A percentile compares a stretch with the other conserved stretches of the same genome.
Evolutionary conservation across 2,797 vertebrate genomes (phyloP).

Genomic region (Pseudochromis fuscus): DNA sequence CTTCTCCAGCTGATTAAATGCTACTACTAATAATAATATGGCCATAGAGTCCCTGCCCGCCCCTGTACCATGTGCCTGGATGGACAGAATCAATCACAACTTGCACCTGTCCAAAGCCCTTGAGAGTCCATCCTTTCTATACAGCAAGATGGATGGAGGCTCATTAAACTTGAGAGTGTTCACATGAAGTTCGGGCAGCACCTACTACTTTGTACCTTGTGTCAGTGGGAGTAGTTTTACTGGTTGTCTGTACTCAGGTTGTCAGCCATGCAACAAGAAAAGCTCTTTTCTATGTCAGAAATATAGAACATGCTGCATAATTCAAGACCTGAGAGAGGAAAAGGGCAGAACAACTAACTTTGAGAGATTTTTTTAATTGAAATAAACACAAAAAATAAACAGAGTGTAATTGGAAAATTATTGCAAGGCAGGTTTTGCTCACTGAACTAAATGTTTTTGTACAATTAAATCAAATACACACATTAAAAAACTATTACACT

Average conservation of each 20-base stretch:
- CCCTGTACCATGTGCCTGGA: constrained; percentile 34
- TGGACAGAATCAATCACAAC: constrained; percentile 66
- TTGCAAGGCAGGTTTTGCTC: neutral
- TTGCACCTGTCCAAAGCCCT: constrained; percentile 49
- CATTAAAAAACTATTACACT: constrained; percentile 10
- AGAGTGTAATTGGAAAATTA: constrained; percentile 12
- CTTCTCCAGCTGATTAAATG: constrained; percentile 76
- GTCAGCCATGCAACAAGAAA: constrained; percentile 32
- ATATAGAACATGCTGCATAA: constrained; percentile 46
- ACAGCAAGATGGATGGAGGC: constrained; percentile 49
- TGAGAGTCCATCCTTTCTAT: constrained; percentile 47
- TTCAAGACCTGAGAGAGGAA: constrained; percentile 31
- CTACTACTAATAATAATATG: constrained; percentile 59
- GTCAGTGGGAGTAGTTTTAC: constrained; percentile 16
- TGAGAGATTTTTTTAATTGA: constrained; percentile 30
- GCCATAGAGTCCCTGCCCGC: constrained; percentile 36
- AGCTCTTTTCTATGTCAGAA: constrained; percentile 31
- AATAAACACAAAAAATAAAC: constrained; percentile 22
- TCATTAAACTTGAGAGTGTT: constrained; percentile 22
- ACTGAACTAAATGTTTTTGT: constrained; percentile 4
- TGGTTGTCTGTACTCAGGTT: constrained; percentile 11
- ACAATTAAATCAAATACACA: constrained; percentile 3
- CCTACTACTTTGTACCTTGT: constrained; percentile 1
- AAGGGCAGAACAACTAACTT: constrained; percentile 30
- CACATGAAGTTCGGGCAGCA: constrained; percentile 31